Evolutionary conservation across 30 jellyfish, hydroid and myxozoan genomes (phyloP), one percentile per base, ranked within the genome.

Genomic region (Hydractinia echinata): DNA sequence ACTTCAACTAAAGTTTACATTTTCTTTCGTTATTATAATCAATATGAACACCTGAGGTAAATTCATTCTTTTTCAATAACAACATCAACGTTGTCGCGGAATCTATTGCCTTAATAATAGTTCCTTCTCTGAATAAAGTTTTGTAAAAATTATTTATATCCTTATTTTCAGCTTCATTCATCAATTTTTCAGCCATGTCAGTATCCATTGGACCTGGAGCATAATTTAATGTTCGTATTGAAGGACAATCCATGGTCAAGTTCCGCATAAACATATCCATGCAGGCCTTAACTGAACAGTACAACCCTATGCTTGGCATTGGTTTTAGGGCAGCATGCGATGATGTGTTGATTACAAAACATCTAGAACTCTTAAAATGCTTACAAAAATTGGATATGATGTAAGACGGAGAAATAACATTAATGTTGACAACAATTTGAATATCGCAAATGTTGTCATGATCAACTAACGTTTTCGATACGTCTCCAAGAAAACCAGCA

Each of bases 141-240:
- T 60, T 79, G 68, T 70, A 87, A 30, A 87, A 79, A 7, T 76
- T 51, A 62, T 91, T 83, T n/a, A 79, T 39, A 4, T 56, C 88
- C 55, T 87, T 94, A 87, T 76, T 77, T 5, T 95, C 96, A 64
- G 95, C 72, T 53, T 68, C 76, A 48, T 53, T 20, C 53, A 74
- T 86, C 9, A 93, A 73, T 52, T 88, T 88, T 71, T 55, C 55
- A 44, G 90, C 71, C 99, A 94, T 94, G 15, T 60, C 97, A 8
- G 97, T 94, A 7, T 78, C 96, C 91, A 94, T 77, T 1, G 97
- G 99, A 8, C 99, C 99, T 30, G 99, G 99, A 8, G 94, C 92
- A 76, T 94, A 94, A 82, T 94, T 94, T 77, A 94, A 70, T 67
- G 91, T 88, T 49, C 92, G 79, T 68, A 88, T 81, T 8, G 67